Evolutionary conservation across 2,888 invertebrate species (phyloP), one percentile per base, ranked within the genome.

Genomic region (Morinoia aosen): DNA sequence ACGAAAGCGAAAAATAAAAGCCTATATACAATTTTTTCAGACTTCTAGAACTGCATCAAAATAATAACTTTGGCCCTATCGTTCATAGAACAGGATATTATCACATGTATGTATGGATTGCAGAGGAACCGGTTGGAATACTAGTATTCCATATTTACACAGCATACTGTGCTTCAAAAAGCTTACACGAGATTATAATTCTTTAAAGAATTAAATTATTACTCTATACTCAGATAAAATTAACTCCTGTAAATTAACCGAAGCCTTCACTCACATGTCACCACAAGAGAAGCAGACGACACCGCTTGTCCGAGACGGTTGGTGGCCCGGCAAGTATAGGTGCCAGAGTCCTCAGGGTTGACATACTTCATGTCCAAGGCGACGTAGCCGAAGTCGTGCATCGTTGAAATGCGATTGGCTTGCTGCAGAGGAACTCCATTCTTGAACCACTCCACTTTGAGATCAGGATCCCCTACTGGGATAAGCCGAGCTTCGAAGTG

Each of bases 351-450:
- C 97, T 99, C 99, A 56, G 99, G 99, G 97, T 98, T 98, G 0
- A 99, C 99, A 97, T 99, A 99, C 97, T 99, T 99, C 98, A 99
- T 98, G 97, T 99, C 99, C 40, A 99, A 97, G 88, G 99, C 99
- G 58, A 99, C 99, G 97, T 99, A 99, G 95, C 99, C 99, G 97
- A 99, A 99, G 97, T 99, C 99, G 97, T 99, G 99, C 98, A 99
- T 99, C 19, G 99, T 99, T 91, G 98, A 98, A 61, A 98, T 98
- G 96, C 99, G 98, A 94, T 96, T 96, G 58, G 96, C 96, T 14
- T 96, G 96, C 91, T 98, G 98, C 97, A 99, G 98, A 58, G 99
- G 98, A 96, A 99, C 98, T 95, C 99, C 99, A 97, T 99, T 99
- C 96, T 98, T 98, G 96, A 98, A 98, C 99, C 99, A 99, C 97